Evolutionary conservation across 2,797 vertebrate species (phyloP).

Genomic region (Periophthalmus magnuspinnatus): DNA sequence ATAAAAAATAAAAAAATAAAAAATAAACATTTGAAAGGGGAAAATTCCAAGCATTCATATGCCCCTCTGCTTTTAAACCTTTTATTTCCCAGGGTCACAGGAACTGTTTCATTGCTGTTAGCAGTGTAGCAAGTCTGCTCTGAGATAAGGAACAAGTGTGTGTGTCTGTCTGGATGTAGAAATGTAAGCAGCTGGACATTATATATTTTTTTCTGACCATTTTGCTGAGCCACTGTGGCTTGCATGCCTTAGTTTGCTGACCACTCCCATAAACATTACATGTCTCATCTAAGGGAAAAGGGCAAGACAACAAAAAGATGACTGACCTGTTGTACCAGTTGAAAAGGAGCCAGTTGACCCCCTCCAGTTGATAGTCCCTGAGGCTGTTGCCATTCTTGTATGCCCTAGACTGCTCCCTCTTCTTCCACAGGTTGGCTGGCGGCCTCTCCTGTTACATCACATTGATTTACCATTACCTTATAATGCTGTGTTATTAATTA

Average conservation of each 20-base stretch:
- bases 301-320: not conserved
- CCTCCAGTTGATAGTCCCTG: constrained; percentile 99
- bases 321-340: constrained; percentile 99
- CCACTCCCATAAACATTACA: not conserved
- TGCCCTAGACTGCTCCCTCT: constrained; percentile 92
- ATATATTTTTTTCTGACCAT: not conserved
- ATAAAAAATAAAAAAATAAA: too few relatives aligned
- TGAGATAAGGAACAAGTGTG: too few relatives aligned
- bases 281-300: not conserved
- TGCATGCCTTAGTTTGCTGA: not conserved
- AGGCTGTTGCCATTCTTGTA: constrained; percentile 97
- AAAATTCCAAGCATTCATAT: too few relatives aligned
- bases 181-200: too few relatives aligned
- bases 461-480: not conserved
- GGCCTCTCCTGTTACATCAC: constrained; percentile 85
- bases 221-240: not conserved
- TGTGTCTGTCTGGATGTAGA: too few relatives aligned
- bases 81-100: not conserved
- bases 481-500: not conserved
- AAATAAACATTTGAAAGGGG: too few relatives aligned
- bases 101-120: not conserved
- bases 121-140: too few relatives aligned
- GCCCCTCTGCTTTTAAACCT: not conserved
- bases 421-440: constrained; percentile 94
- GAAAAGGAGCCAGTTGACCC: constrained; percentile 98